Evolutionary conservation across 2,113 vertebrate genomes (phyloP).

Genomic region (Bufo bufo): DNA sequence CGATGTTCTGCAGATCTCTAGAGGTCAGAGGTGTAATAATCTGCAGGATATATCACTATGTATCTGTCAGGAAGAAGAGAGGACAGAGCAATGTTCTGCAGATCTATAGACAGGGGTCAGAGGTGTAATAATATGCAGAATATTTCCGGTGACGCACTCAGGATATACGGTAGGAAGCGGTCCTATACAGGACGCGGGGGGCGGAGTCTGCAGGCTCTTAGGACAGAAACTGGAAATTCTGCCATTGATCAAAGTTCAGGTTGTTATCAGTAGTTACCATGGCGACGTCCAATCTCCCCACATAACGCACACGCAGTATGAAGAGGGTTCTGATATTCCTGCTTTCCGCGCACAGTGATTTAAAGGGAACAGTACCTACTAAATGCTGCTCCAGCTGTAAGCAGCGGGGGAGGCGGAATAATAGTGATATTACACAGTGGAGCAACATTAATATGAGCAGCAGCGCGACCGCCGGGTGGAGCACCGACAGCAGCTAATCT

Average conservation of each 20-base stretch:
- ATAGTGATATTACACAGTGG: too few relatives aligned
- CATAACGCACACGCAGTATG: neutral
- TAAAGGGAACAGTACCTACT: too few relatives aligned
- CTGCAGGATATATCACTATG: too few relatives aligned
- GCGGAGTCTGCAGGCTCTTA: neutral
- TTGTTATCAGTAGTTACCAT: slow-evolving; percentile 4
- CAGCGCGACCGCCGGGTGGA: too few relatives aligned
- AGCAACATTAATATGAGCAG: too few relatives aligned
- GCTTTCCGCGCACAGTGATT: neutral
- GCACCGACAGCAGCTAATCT: too few relatives aligned
- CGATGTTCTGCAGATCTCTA: too few relatives aligned
- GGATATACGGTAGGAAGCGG: too few relatives aligned
- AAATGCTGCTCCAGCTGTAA: neutral
- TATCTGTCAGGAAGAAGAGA: too few relatives aligned
- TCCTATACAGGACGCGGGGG: too few relatives aligned
- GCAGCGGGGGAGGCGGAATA: too few relatives aligned
- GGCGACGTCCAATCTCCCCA: neutral
- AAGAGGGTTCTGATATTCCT: neutral
- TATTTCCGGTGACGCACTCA: neutral
- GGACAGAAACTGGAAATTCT: slow-evolving; percentile 24
- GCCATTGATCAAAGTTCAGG: slow-evolving; percentile 40
- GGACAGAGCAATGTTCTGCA: neutral
- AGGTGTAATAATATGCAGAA: neutral
- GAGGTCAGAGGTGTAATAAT: too few relatives aligned
- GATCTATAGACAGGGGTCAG: neutral